Base-by-base conservation (phyloP, 1,140 invertebrate species). In the Drepana arcuata region DNA sequence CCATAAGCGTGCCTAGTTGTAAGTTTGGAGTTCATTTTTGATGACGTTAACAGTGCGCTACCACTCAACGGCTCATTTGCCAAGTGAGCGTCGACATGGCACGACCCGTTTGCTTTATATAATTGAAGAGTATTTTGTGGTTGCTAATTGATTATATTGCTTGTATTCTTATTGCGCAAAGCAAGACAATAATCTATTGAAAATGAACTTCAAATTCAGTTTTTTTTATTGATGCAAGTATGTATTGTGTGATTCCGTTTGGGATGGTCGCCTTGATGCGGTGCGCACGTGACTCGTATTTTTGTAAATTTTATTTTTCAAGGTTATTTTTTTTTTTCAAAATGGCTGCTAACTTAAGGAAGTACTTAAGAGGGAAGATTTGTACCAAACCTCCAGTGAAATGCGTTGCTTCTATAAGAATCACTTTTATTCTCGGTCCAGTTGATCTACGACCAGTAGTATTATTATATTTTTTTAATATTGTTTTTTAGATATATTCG, bases 301-400 rank as follows among this genome's bases (percentile, higher is more conserved):
- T 23, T 5, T 4, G 18, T 9, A 23, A 23, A 9, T 9, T 23
- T 23, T 23, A 5, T 23, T 23, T 13, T 13, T 10, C 26, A 10
- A n/a, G 7, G 7, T 27, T 9, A 15, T 2, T 14, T 30, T 7
- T 30, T 30, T 15, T 16, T 32, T 32, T 26, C 2, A 7, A 24
- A 31, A 43, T 53, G 71, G 71, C 69, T 67, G 69, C 71, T 75
- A 67, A 67, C 67, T 75, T 75, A 75, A 61, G 49, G 40, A 49
- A 39, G 74, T 79, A 79, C 71, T 79, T 79, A 78, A 65, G 51
- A 16, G 37, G 41, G 48, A 49, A 45, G 51, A 44, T 56, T 57
- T 50, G 42, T 64, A 54, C 52, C 46, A 48, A 59, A 56, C 61
- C 62, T 63, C 70, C 70, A 73, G 73, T 74, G 70, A 67, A 54